phyloP scores from a whole-genome alignment of 2,113 vertebrate species.

The Mirza zaza region DNA sequence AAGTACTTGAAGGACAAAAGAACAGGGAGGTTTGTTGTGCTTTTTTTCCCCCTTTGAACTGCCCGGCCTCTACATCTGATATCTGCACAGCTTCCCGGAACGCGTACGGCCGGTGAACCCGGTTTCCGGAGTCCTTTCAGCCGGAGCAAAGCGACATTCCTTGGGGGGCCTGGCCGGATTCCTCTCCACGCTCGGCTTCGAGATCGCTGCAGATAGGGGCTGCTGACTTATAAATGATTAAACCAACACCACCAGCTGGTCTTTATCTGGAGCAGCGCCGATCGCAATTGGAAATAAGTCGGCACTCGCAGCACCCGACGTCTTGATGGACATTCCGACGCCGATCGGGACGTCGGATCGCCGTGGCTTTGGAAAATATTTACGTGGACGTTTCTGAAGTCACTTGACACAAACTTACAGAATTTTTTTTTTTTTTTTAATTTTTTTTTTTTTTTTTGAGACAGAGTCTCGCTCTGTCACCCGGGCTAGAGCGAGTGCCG shows the following conservation, averaged over 20 bases:
- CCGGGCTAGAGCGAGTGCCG: too few relatives aligned
- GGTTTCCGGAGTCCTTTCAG: neutral
- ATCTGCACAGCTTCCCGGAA: constrained; percentile 37
- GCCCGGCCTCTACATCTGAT: neutral
- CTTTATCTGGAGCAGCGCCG: constrained; percentile 49
- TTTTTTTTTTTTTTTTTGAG: too few relatives aligned
- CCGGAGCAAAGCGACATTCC: neutral
- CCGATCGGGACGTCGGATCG: constrained; percentile 7
- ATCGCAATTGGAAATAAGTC: constrained; percentile 67
- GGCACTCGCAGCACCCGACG: neutral
- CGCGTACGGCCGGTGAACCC: neutral
- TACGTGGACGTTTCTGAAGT: neutral
- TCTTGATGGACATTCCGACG: constrained; percentile 55
- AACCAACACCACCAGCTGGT: constrained; percentile 28
- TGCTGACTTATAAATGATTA: constrained; percentile 62
- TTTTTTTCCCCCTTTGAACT: neutral
- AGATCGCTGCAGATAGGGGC: constrained; percentile 42
- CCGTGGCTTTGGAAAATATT: constrained; percentile 17
- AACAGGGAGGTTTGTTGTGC: neutral
- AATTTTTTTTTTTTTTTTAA: too few relatives aligned
- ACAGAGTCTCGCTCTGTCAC: too few relatives aligned
- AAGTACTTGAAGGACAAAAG: neutral
- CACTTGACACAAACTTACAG: neutral
- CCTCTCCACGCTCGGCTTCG: constrained; percentile 32
- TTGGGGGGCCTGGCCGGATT: constrained; percentile 21